phyloP scores from a whole-genome alignment of 2,888 invertebrate species.

The Hetaerina titia region DNA sequence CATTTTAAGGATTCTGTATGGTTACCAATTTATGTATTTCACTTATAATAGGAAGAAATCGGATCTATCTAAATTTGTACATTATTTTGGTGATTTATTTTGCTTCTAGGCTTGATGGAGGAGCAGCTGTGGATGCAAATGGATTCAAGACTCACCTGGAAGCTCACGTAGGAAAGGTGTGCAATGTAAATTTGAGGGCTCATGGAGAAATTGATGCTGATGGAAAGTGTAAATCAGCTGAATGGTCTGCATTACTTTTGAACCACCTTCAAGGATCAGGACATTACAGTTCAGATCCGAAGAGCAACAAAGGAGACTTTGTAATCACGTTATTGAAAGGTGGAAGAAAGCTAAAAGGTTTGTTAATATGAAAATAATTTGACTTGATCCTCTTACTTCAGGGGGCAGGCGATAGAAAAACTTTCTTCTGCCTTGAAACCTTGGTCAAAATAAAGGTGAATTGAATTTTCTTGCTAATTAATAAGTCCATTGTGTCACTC shows the following conservation, averaged over 20 bases:
- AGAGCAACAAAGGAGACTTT: slow-evolving; percentile 81
- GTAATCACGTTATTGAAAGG: slow-evolving; percentile 79
- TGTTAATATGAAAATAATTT: slow-evolving; percentile 53
- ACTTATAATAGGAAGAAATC: too few species aligned
- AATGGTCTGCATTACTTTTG: slow-evolving; percentile 76
- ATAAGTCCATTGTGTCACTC: too few species aligned
- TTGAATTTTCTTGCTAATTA: too few species aligned
- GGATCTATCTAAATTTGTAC: too few species aligned
- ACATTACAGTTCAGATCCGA: slow-evolving; percentile 82
- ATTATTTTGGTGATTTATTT: slow-evolving; percentile 43
- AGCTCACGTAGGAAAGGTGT: slow-evolving; percentile 78
- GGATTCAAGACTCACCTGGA: slow-evolving; percentile 76
- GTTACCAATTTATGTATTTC: too few species aligned
- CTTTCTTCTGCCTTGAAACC: neutral
- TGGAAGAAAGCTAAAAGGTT: slow-evolving; percentile 77
- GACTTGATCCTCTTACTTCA: neutral
- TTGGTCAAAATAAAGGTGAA: too few species aligned
- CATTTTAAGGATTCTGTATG: too few species aligned
- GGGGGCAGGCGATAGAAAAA: neutral
- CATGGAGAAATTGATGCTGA: slow-evolving; percentile 75
- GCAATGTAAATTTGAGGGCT: slow-evolving; percentile 80
- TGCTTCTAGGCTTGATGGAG: slow-evolving; percentile 70
- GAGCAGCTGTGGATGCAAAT: slow-evolving; percentile 68
- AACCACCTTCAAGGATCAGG: slow-evolving; percentile 82
- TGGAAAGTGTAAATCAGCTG: slow-evolving; percentile 75